Evolutionary conservation across 2,113 vertebrate species (phyloP).

Genomic region (Nicator chloris): DNA sequence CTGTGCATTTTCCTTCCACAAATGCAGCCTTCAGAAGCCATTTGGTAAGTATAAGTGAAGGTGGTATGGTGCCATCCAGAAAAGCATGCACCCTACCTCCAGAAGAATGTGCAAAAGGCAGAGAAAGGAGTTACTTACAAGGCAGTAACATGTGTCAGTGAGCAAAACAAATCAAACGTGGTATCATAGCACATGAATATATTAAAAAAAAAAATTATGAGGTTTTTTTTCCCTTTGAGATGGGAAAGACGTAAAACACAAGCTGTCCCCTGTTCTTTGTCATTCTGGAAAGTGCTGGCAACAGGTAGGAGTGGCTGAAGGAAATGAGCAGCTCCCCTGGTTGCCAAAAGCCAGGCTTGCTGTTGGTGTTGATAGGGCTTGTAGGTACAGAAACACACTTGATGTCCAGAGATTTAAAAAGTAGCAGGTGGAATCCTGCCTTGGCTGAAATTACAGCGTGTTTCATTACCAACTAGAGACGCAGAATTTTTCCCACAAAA

Average conservation of each 20-base stretch:
- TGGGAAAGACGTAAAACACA: neutral
- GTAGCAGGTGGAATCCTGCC: neutral
- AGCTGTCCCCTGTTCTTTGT: neutral
- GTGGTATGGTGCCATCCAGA: neutral
- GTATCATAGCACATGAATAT: neutral
- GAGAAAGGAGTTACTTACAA: neutral
- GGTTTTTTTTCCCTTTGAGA: neutral
- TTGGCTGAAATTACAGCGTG: accelerated
- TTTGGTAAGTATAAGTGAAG: neutral
- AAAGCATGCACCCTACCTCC: neutral
- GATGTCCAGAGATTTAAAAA: neutral
- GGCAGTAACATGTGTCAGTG: neutral
- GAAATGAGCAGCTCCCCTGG: neutral
- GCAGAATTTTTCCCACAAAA: neutral
- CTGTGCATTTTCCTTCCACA: neutral
- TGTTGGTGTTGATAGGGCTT: neutral
- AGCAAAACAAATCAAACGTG: neutral
- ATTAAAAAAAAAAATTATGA: neutral
- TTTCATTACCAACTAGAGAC: neutral
- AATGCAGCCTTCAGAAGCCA: neutral
- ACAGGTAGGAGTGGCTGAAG: neutral
- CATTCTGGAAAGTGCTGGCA: neutral
- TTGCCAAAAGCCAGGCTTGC: neutral
- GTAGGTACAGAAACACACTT: neutral
- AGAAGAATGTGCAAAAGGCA: neutral